phyloP scores from a whole-genome alignment of 2,888 invertebrate genomes.

The Lasioglossum vierecki region DNA sequence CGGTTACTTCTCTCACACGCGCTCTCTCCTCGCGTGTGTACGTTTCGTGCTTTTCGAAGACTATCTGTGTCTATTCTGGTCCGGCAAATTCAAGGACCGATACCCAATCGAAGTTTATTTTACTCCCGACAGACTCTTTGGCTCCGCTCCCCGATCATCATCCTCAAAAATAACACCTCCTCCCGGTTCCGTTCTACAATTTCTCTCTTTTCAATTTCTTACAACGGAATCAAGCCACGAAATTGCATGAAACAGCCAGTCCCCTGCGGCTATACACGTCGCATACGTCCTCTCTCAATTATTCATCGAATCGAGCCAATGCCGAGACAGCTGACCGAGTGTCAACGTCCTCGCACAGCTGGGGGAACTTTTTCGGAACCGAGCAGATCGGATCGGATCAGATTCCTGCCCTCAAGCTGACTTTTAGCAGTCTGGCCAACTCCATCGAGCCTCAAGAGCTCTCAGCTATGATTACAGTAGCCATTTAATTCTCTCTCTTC shows the following conservation, averaged over 20 bases:
- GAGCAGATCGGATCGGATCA: slow-evolving; percentile 10
- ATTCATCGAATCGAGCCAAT: slow-evolving; percentile 12
- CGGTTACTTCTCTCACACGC: background rate
- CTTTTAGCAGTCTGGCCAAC: slow-evolving; percentile 42
- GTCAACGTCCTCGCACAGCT: background rate
- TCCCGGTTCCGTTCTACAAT: background rate
- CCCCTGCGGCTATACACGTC: background rate
- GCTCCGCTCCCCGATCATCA: slow-evolving; percentile 25
- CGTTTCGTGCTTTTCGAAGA: background rate
- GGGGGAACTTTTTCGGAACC: slow-evolving; percentile 5
- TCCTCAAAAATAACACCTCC: slow-evolving; percentile 13
- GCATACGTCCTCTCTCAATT: background rate
- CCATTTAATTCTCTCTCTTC: background rate
- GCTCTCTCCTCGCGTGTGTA: background rate
- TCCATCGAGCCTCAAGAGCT: slow-evolving; percentile 31
- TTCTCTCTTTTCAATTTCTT: background rate
- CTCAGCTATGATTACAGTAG: background rate
- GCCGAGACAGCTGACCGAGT: background rate
- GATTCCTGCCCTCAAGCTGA: slow-evolving; percentile 34
- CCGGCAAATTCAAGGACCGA: slow-evolving; percentile 30
- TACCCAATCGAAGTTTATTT: slow-evolving; percentile 30
- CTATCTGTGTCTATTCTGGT: slow-evolving; percentile 7
- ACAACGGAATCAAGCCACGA: background rate
- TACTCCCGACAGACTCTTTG: slow-evolving; percentile 22
- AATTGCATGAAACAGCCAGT: background rate